phyloP scores from a whole-genome alignment of 2,113 vertebrate genomes.

The Aptenodytes patagonicus region DNA sequence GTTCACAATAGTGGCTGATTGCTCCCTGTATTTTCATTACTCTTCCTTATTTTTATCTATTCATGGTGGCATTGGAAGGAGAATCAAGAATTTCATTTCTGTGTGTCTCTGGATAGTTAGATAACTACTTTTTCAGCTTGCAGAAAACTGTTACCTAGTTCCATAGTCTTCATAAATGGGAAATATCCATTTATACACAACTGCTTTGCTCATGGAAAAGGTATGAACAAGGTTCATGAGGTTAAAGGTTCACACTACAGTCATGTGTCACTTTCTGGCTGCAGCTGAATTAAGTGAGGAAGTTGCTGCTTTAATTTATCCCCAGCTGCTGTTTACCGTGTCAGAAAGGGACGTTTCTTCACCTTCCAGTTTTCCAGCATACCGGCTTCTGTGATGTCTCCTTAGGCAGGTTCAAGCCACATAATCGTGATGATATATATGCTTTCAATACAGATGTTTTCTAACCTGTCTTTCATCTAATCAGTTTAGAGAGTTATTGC shows the following conservation, averaged over 20 bases:
- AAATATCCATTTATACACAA: neutral
- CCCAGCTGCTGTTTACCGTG: neutral
- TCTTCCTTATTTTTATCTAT: conserved; percentile 20
- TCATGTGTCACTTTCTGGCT: neutral
- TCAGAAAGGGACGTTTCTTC: neutral
- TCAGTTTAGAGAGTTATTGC: neutral
- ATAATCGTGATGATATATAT: neutral
- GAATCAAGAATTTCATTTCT: conserved; percentile 24
- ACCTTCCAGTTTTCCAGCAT: neutral
- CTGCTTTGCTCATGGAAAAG: neutral
- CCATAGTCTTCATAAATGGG: neutral
- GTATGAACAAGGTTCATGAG: neutral
- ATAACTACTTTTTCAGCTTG: conserved; percentile 2
- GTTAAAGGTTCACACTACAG: neutral
- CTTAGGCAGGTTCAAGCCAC: neutral
- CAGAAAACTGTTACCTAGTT: neutral
- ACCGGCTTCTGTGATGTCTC: neutral
- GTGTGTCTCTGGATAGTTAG: neutral
- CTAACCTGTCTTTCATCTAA: neutral
- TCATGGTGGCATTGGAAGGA: neutral
- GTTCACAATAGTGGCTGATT: conserved; percentile 55
- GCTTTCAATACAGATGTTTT: neutral
- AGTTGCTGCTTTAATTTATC: neutral
- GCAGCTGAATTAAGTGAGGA: neutral
- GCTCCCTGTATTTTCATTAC: conserved; percentile 32